Evolutionary conservation across 1,140 invertebrate species (phyloP).

Genomic region (Drosophila hydei): DNA sequence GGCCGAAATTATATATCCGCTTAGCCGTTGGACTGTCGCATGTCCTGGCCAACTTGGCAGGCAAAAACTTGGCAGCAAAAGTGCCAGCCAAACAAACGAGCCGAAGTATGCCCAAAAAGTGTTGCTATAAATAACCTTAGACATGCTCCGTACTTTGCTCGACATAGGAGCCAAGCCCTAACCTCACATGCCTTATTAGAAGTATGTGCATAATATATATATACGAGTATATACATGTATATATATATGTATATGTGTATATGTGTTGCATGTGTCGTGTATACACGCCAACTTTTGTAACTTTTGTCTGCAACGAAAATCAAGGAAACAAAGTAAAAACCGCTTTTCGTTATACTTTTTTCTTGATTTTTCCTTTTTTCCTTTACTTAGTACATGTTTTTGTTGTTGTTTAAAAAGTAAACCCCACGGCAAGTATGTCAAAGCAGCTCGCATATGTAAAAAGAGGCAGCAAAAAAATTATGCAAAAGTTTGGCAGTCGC

Average conservation of each 20-base stretch:
- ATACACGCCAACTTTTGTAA: conserved; percentile 65
- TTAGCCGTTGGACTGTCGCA: conserved; percentile 53
- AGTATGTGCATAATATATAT: conserved; percentile 13
- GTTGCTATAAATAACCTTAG: conserved; percentile 76
- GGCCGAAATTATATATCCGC: conserved; percentile 64
- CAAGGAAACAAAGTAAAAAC: conserved; percentile 74
- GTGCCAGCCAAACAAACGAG: conserved; percentile 39
- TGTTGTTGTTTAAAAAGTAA: conserved; percentile 28
- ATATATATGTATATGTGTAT: conserved; percentile 4
- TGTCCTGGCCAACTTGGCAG: conserved; percentile 55
- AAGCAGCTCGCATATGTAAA: conserved; percentile 29
- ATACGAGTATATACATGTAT: background rate
- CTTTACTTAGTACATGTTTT: conserved; percentile 12
- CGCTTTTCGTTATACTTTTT: conserved; percentile 40
- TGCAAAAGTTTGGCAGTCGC: conserved; percentile 60
- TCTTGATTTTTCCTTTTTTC: conserved; percentile 6
- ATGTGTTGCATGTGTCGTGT: conserved; percentile 33
- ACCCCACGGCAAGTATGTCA: conserved; percentile 64
- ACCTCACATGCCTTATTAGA: conserved; percentile 27
- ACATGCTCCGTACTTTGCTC: conserved; percentile 37
- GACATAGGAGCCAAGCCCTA: conserved; percentile 23
- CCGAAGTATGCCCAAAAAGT: conserved; percentile 60
- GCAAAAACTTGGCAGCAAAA: conserved; percentile 57
- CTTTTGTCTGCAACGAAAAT: conserved; percentile 62
- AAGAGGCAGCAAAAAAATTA: conserved; percentile 49